Conservation (phyloP, 92 coral and sea anemone species). For the Epizoanthus fatuus region DNA sequence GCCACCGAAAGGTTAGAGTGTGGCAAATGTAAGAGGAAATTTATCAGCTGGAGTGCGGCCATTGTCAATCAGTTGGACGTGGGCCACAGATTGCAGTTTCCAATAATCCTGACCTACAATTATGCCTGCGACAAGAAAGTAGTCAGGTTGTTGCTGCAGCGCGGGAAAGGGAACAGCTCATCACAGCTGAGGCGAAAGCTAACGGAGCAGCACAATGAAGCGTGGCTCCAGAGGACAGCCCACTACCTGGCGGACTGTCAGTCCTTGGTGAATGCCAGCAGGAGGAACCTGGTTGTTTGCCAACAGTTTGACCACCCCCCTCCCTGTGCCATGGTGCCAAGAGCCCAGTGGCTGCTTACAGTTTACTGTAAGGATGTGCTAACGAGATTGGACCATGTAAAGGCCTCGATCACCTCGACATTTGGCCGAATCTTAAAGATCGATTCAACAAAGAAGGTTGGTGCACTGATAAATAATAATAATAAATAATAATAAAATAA, state of each 20-base stretch:
- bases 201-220: slow-evolving; percentile 47
- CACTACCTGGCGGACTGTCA: too few species aligned
- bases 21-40: slow-evolving; percentile 1
- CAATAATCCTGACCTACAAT: slow-evolving; percentile 62
- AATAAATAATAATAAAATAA: neutral
- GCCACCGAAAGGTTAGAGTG: slow-evolving; percentile 44
- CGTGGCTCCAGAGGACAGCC: neutral
- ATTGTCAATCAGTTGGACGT: slow-evolving; percentile 65
- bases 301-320: too few species aligned
- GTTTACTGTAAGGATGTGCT: neutral
- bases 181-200: slow-evolving; percentile 27
- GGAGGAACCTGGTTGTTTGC: too few species aligned
- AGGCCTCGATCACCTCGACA: slow-evolving; percentile 9
- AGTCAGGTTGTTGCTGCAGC: slow-evolving; percentile 46
- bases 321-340: too few species aligned
- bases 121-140: slow-evolving; percentile 81
- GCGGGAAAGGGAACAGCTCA: slow-evolving; percentile 42
- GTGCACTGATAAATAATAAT: neutral
- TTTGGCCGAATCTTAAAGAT: slow-evolving; percentile 15
- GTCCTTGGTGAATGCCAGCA: too few species aligned
- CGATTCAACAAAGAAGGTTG: slow-evolving; percentile 32
- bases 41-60: slow-evolving; percentile 72
- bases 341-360: neutral
- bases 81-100: slow-evolving; percentile 67
- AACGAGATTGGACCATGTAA: neutral